phyloP scores from a whole-genome alignment of 1,140 invertebrate genomes.

The Drosophila gunungcola region DNA sequence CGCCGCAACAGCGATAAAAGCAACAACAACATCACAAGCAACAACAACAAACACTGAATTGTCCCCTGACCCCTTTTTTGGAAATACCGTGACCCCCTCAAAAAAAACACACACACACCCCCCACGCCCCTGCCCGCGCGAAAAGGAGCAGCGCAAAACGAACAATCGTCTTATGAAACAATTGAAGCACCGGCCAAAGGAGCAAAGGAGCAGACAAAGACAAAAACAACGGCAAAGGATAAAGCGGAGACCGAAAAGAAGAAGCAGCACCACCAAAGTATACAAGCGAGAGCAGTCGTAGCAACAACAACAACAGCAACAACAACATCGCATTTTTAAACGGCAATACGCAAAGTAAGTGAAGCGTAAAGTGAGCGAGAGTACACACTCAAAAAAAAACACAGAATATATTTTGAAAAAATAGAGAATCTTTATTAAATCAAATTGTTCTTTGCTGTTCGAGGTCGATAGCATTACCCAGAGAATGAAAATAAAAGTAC shows the following conservation, averaged over 20 bases:
- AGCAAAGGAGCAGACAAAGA: conserved; percentile 46
- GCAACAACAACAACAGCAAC: conserved; percentile 28
- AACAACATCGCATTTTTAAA: conserved; percentile 71
- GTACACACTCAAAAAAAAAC: not conserved
- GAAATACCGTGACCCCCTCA: conserved; percentile 8
- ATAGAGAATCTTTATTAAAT: too few relatives aligned
- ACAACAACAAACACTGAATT: conserved; percentile 64
- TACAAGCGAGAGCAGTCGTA: conserved; percentile 26
- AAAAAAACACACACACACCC: not conserved
- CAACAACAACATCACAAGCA: conserved; percentile 43
- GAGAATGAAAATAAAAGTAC: too few relatives aligned
- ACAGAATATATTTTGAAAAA: not conserved
- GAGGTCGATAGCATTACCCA: too few relatives aligned
- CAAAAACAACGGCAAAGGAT: conserved; percentile 22
- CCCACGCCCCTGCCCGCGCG: conserved; percentile 7
- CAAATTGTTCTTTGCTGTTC: too few relatives aligned
- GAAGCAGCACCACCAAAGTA: conserved; percentile 20
- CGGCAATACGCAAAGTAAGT: conserved; percentile 81
- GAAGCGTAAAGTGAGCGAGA: conserved; percentile 42
- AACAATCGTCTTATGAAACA: conserved; percentile 74
- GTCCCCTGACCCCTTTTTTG: conserved; percentile 28
- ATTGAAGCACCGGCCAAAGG: conserved; percentile 69
- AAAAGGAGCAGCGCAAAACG: conserved; percentile 13
- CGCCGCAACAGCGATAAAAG: conserved; percentile 48
- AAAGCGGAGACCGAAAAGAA: conserved; percentile 23